Base-by-base conservation (phyloP, 1,140 invertebrate genomes). In the Teleogryllus occipitalis region DNA sequence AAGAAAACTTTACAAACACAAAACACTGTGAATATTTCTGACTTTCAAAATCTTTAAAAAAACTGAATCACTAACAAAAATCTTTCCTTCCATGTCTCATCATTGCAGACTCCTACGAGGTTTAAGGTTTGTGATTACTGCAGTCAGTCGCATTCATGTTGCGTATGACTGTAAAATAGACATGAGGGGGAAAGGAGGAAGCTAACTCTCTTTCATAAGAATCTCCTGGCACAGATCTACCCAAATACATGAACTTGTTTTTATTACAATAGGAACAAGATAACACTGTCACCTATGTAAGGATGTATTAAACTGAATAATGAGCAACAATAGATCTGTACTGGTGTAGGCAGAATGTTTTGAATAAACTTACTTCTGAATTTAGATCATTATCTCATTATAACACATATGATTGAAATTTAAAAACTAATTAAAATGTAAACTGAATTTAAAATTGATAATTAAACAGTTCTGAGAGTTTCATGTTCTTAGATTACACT, bases 81-180 rank as follows among this genome's bases (percentile, higher is more conserved):
- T 80, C 47, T 80, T 81, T 81, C 78, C 78, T 81, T 80, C 78
- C 79, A 81, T 81, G 79, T 79, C 78, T 81, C 78, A 75, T 79
- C 80, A 48, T 46, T 78, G 47, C 80, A 81, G 80, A 81, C 78
- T 74, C 80, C 80, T 79, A 77, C 80, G 79, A 79, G 80, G 78
- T 81, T 81, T 79, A 81, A 81, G 80, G 80, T 81, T 81, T 81
- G 80, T 81, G 78, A 15, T 79, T 27, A 81, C 48, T 76, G 49
- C 75, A 39, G 39, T 54, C 54, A 77, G 47, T 47, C 76, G 48
- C 12, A 48, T 54, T 48, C 18, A 21, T 77, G 76, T 77, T 77
- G 54, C 54, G 54, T 65, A 65, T 65, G 54, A 65, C 54, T 65
- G 54, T 65, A 10, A 65, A 65, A 65, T 65, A 65, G 54, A 48